Base-by-base conservation (phyloP, 2,888 invertebrate species). In the Ernsta delagoae region DNA sequence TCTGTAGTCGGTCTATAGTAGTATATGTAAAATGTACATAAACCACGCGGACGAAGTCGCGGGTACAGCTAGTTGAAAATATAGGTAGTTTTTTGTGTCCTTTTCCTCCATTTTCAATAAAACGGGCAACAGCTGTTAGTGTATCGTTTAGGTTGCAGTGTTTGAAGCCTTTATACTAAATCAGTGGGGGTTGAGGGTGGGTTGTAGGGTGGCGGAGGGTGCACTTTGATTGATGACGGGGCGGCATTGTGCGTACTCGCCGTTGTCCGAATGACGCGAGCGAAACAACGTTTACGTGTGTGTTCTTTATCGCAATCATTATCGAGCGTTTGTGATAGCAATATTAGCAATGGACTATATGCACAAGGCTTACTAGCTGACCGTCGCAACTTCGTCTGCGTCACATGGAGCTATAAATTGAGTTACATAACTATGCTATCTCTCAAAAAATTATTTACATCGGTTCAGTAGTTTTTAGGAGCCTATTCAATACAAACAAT, bases 151-250 rank as follows among this genome's bases (percentile, higher is more conserved):
- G 61, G 54, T 39, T 67, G 61, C 36, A 67, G 53, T 59, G 9
- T 67, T 67, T 60, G 54, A 67, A 60, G 54, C 64, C 70, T 71
- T 64, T 61, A 67, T 67, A 60, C 45, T 60, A 61, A 61, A 70
- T 70, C 59, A 65, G 61, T n/a, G 57, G 45, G 56, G 74, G 73
- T 73, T 72, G 67, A 72, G 73, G 76, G 77, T 74, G 79, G 50
- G 12, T 53, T 31, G 48, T 73, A 70, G 74, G 71, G 66, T 73
- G 73, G 76, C 76, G 74, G 79, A 75, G 74, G 74, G 76, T 74
- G 72, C 70, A 79, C 84, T 81, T 85, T 90, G 90, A 90, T 90
- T 89, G 90, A 90, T 90, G 90, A 88, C 81, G 82, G 81, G 82
- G 85, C 82, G 77, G 83, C 80, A 84, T 86, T 86, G 86, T 86